Percentiles rank a stretch among this genome's conserved stretches.
These are phyloP conservation scores for Heliconius hortense DNA, from an alignment of 2,888 invertebrate genomes.

Conservation along the genomic window DNA sequence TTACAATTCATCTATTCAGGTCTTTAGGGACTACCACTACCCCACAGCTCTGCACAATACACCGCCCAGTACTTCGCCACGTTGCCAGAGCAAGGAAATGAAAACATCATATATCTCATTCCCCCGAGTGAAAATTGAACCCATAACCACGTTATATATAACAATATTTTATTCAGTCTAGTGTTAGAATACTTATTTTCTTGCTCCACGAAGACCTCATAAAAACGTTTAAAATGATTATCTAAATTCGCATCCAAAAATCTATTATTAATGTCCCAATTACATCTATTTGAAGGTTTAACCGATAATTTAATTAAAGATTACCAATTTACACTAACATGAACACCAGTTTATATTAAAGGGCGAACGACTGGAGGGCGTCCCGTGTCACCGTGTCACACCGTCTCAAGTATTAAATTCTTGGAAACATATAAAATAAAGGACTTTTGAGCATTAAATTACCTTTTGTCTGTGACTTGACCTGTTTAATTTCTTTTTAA, in stretches of 20 bases:
- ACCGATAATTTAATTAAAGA: background rate
- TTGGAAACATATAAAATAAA: background rate
- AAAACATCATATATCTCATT: too few relatives aligned
- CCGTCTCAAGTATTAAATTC: slow-evolving; percentile 7
- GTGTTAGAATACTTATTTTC: too few relatives aligned
- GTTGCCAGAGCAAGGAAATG: too few relatives aligned
- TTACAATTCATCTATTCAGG: too few relatives aligned
- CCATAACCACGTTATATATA: too few relatives aligned
- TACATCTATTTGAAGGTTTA: background rate
- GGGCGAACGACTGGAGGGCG: background rate
- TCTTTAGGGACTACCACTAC: too few relatives aligned
- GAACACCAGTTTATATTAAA: slow-evolving; percentile 6
- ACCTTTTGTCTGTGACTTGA: background rate
- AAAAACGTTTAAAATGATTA: too few relatives aligned
- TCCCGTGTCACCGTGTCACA: slow-evolving; percentile 1
- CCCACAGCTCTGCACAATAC: too few relatives aligned
- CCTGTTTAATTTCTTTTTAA: background rate
- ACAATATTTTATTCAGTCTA: too few relatives aligned
- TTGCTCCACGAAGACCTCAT: too few relatives aligned
- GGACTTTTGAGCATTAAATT: background rate
- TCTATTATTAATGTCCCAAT: background rate
- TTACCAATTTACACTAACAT: background rate
- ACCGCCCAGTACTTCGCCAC: too few relatives aligned
- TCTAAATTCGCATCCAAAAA: background rate
- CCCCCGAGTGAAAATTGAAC: too few relatives aligned